Percentiles rank a stretch among this genome's conserved stretches.
These are phyloP conservation scores for Oithona nana DNA, from an alignment of 2,888 invertebrate species.

Conservation along the genomic window DNA sequence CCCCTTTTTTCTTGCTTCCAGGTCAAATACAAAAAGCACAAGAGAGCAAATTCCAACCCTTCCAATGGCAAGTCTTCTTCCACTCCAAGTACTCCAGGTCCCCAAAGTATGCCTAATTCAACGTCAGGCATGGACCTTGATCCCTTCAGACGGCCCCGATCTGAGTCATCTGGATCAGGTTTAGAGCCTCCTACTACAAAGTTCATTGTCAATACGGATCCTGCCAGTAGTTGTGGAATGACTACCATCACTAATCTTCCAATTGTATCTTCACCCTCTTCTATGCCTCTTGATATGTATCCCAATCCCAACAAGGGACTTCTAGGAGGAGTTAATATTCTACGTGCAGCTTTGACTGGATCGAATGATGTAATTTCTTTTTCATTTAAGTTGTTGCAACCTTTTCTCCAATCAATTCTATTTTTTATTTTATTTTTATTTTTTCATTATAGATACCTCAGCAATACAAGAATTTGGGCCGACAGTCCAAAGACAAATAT, in stretches of 20 bases:
- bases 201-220: background rate
- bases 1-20: constrained; percentile 24
- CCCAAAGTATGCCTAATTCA: background rate
- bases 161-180: background rate
- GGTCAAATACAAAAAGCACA: constrained; percentile 95
- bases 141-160: background rate
- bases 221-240: background rate
- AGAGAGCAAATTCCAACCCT: constrained; percentile 36
- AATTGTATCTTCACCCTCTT: background rate
- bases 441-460: background rate
- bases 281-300: background rate
- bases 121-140: background rate
- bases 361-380: constrained; percentile 42
- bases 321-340: constrained; percentile 39
- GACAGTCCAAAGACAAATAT: background rate
- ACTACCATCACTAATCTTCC: background rate
- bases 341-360: constrained; percentile 82
- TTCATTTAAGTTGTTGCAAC: background rate
- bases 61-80: background rate
- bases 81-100: background rate
- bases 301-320: background rate
- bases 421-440: constrained; percentile 6
- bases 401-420: background rate
- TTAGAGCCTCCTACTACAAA: background rate
- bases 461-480: background rate